A percentile compares a stretch with the other conserved stretches of the same genome.
phyloP scores from a whole-genome alignment of 2,888 invertebrate genomes.

The Campaea margaritaria region DNA sequence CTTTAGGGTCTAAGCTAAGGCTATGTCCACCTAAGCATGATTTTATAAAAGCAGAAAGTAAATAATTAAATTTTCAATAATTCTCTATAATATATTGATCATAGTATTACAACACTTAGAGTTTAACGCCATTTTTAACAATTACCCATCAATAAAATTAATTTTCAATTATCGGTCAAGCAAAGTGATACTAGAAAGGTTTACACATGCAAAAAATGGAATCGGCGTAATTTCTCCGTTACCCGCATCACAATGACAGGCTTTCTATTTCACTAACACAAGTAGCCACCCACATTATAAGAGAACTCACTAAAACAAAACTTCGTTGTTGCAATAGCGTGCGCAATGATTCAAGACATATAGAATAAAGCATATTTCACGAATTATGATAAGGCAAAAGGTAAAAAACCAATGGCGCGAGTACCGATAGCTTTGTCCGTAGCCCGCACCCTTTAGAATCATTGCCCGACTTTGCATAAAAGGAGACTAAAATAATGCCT shows the following conservation, averaged over 20 bases:
- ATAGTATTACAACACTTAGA: too few relatives aligned
- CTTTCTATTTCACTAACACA: neutral
- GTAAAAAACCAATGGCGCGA: slow-evolving; percentile 68
- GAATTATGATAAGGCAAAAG: slow-evolving; percentile 61
- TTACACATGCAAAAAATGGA: neutral
- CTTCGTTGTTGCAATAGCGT: slow-evolving; percentile 4
- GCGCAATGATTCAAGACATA: slow-evolving; percentile 30
- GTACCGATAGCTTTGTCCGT: slow-evolving; percentile 62
- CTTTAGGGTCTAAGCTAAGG: slow-evolving; percentile 9
- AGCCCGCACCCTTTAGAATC: slow-evolving; percentile 49
- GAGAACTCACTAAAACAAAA: neutral
- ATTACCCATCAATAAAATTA: too few relatives aligned
- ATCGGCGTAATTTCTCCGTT: neutral
- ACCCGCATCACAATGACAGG: neutral
- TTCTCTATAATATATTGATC: too few relatives aligned
- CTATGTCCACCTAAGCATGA: too few relatives aligned
- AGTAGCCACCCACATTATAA: neutral
- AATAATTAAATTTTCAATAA: too few relatives aligned
- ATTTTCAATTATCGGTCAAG: too few relatives aligned
- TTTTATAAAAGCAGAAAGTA: too few relatives aligned
- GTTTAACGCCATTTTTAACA: too few relatives aligned
- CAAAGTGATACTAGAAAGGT: too few relatives aligned
- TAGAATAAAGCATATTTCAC: slow-evolving; percentile 53
- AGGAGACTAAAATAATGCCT: slow-evolving; percentile 37
- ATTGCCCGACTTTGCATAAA: slow-evolving; percentile 60